Evolutionary conservation across 92 coral and sea anemone species (phyloP).

Genomic region (Epizoanthus scotinus): DNA sequence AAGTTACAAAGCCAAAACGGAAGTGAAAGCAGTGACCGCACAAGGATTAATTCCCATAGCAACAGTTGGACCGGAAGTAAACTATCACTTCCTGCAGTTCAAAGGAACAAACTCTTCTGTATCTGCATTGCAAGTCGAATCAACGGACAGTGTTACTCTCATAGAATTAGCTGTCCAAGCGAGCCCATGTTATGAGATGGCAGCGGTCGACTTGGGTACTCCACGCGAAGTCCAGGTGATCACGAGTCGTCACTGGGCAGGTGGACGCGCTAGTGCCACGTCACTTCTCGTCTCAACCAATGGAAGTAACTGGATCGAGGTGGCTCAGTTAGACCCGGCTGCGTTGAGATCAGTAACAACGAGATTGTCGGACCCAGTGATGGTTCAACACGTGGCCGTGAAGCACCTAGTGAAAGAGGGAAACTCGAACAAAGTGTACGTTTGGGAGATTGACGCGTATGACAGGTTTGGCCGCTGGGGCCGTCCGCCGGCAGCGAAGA

Average conservation of each 20-base stretch:
- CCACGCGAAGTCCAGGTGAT: conserved; percentile 18
- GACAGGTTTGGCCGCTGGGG: conserved; percentile 29
- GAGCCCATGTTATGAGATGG: conserved; percentile 28
- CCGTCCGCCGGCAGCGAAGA: background rate
- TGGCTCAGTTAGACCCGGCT: conserved; percentile 12
- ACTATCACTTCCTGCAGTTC: background rate
- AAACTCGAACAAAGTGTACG: conserved; percentile 19
- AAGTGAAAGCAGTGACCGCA: background rate
- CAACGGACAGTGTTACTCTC: background rate
- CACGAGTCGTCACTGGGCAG: conserved; percentile 19
- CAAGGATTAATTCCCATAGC: background rate
- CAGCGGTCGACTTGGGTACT: conserved; percentile 25
- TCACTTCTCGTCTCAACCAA: conserved; percentile 21
- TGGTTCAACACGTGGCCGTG: conserved; percentile 22
- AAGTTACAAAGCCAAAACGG: background rate
- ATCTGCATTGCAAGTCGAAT: background rate
- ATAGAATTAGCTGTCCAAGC: conserved; percentile 9
- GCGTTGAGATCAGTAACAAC: conserved; percentile 10
- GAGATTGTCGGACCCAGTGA: background rate
- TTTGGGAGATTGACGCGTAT: conserved; percentile 20
- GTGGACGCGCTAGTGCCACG: conserved; percentile 6
- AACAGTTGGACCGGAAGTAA: conserved; percentile 4
- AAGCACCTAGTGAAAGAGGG: conserved; percentile 19
- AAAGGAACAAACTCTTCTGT: conserved; percentile 1
- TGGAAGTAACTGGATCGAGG: conserved; percentile 21